phyloP scores from a whole-genome alignment of 1,140 invertebrate genomes.

The Coboldia fuscipes region DNA sequence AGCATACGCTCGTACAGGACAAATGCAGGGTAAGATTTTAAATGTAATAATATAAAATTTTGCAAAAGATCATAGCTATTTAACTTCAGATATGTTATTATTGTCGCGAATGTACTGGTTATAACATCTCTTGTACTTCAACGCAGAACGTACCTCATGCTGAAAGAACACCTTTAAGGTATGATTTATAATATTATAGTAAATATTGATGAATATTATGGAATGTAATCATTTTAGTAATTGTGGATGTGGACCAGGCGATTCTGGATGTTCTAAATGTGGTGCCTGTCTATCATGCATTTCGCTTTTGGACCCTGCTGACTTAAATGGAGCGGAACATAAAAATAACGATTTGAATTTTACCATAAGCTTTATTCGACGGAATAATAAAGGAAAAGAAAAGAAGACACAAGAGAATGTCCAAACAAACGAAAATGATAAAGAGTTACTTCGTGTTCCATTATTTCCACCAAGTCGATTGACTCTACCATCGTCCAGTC shows the following conservation, averaged over 20 bases:
- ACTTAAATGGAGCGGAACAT: not conserved
- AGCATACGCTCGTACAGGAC: conserved; percentile 17
- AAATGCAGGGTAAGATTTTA: conserved; percentile 12
- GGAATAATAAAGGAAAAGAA: conserved; percentile 19
- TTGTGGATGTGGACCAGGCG: conserved; percentile 89
- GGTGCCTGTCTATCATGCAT: conserved; percentile 72
- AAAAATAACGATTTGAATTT: not conserved
- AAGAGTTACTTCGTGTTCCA: conserved; percentile 38
- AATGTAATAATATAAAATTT: not conserved
- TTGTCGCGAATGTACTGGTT: conserved; percentile 87
- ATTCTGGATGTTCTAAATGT: conserved; percentile 80
- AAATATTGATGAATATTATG: too few species aligned
- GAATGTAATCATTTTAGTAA: too few species aligned
- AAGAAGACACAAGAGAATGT: conserved; percentile 12
- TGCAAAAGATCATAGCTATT: not conserved
- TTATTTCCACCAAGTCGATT: conserved; percentile 55
- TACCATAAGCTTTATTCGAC: conserved; percentile 10
- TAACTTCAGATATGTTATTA: conserved; percentile 45
- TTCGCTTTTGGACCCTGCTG: conserved; percentile 14
- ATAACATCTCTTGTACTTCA: conserved; percentile 65
- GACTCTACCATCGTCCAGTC: conserved; percentile 38
- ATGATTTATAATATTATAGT: too few species aligned
- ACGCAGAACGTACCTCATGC: conserved; percentile 35
- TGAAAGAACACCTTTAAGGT: too few species aligned
- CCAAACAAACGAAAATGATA: conserved; percentile 32